Evolutionary conservation across 2,113 vertebrate species (phyloP).

Genomic region (Ammospiza nelsoni): DNA sequence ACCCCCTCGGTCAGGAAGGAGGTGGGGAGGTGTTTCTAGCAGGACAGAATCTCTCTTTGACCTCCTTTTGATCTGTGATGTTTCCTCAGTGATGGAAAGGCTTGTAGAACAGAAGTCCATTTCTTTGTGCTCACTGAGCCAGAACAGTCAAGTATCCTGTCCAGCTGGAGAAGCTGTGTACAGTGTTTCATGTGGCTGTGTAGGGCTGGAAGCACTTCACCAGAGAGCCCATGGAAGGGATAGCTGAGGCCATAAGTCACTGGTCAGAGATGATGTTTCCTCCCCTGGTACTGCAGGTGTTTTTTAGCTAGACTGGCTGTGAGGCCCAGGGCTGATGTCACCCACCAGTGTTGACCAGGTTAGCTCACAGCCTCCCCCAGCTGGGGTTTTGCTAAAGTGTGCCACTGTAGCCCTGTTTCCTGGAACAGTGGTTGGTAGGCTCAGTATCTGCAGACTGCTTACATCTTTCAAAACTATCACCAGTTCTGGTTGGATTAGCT

Average conservation of each 20-base stretch:
- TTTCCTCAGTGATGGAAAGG: background rate
- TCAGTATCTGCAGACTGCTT: background rate
- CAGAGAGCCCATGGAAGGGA: background rate
- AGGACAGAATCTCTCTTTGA: background rate
- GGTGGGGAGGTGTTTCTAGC: background rate
- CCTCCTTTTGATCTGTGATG: background rate
- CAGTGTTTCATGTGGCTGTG: background rate
- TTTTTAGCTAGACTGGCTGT: background rate
- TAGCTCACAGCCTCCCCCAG: background rate
- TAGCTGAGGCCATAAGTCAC: fast-evolving
- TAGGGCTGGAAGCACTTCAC: background rate
- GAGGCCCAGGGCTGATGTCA: background rate
- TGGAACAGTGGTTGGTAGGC: background rate
- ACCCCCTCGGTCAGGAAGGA: background rate
- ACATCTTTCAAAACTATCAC: background rate
- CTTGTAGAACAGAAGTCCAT: background rate
- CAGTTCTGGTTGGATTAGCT: background rate
- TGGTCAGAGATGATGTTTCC: fast-evolving
- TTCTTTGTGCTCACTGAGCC: background rate
- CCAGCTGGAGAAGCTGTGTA: background rate
- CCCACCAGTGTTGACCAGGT: background rate
- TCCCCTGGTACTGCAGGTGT: background rate
- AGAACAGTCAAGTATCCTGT: background rate
- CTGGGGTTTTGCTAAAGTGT: background rate
- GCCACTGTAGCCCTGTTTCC: background rate